Conservation (phyloP, 1,140 invertebrate genomes). For the Trachelipus rathkii region DNA sequence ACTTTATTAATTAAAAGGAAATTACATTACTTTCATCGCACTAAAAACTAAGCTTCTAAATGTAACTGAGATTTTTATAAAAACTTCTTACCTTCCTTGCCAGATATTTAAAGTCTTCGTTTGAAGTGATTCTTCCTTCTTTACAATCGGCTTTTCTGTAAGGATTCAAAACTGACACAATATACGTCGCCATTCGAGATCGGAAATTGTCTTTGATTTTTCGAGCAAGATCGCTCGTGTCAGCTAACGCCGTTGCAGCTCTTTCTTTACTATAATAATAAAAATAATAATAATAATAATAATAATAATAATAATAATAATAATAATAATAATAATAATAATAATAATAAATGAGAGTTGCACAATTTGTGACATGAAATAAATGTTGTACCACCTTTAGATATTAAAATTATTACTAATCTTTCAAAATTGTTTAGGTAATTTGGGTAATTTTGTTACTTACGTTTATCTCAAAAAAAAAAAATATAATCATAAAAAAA, state of each 20-base stretch:
- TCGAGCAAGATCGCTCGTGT: constrained; percentile 39
- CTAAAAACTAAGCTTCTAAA: background rate
- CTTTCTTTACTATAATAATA: constrained; percentile 39
- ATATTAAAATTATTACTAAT: too few species aligned
- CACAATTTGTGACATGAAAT: too few species aligned
- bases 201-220: constrained; percentile 84
- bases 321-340: background rate
- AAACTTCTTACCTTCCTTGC: constrained; percentile 75
- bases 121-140: constrained; percentile 76
- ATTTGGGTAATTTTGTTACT: too few species aligned
- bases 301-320: background rate
- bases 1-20: background rate
- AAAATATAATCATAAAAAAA: too few species aligned
- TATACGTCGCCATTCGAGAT: constrained; percentile 78
- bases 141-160: constrained; percentile 80
- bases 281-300: constrained; percentile 10
- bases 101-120: constrained; percentile 91
- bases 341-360: background rate
- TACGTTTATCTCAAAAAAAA: too few species aligned
- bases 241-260: constrained; percentile 42
- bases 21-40: background rate
- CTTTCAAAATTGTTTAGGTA: too few species aligned
- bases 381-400: too few species aligned
- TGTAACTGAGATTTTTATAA: background rate
- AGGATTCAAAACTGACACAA: constrained; percentile 84